Evolutionary conservation across 1,140 invertebrate species (phyloP).

Genomic region (Cydia splendana): DNA sequence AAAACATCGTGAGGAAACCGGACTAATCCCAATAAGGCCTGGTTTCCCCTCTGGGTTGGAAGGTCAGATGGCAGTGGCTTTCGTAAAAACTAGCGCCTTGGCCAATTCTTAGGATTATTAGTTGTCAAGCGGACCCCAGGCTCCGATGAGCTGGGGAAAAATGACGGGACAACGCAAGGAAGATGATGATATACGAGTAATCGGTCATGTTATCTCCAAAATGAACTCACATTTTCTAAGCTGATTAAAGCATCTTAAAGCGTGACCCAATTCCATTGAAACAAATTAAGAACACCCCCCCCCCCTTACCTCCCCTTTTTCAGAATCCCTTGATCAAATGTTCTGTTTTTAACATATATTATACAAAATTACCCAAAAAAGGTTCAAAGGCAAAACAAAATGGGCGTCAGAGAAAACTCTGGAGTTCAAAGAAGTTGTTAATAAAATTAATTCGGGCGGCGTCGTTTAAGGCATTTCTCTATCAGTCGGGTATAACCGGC

Average conservation of each 20-base stretch:
- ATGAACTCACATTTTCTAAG: no score
- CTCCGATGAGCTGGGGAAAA: no score
- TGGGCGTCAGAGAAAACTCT: conserved; percentile 6
- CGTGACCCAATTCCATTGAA: background rate
- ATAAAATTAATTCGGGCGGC: conserved; percentile 28
- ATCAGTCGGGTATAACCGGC: conserved; percentile 31
- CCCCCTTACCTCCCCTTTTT: background rate
- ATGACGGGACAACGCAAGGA: no score
- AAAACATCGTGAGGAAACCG: no score
- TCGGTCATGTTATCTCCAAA: background rate
- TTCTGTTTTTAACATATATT: background rate
- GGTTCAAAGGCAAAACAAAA: conserved; percentile 30
- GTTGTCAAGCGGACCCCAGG: no score
- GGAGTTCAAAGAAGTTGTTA: conserved; percentile 29
- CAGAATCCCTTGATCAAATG: conserved; percentile 13
- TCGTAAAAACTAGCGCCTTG: no score
- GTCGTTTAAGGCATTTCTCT: conserved; percentile 25
- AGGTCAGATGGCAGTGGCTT: no score
- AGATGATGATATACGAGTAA: no score
- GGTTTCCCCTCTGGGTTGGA: no score
- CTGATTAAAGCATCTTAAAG: background rate
- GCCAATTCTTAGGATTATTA: no score
- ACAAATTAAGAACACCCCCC: background rate
- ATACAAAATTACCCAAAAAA: conserved; percentile 27
- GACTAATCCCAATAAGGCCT: no score